Conservation (phyloP, 2,797 vertebrate species). For the Cephalopachus bancanus region DNA sequence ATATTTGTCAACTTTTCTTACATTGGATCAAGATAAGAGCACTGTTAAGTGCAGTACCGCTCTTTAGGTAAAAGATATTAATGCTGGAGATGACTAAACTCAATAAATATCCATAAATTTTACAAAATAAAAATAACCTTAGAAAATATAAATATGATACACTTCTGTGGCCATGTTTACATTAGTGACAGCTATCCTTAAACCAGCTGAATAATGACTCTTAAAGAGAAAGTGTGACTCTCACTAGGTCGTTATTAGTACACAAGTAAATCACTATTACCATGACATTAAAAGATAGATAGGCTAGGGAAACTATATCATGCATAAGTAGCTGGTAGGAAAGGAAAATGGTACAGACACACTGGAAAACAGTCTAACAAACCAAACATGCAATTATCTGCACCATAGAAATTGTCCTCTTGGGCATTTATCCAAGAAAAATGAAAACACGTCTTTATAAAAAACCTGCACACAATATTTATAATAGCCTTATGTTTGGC, state of each 20-base stretch:
- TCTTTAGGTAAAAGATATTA: neutral
- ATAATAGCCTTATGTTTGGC: neutral
- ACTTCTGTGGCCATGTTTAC: neutral
- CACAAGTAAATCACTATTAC: neutral
- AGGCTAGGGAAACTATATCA: neutral
- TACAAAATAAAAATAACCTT: slow-evolving; percentile 7
- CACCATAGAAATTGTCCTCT: neutral
- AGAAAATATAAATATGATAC: slow-evolving; percentile 28
- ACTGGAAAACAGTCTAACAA: neutral
- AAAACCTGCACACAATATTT: neutral
- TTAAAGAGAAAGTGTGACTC: neutral
- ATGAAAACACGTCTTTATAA: neutral
- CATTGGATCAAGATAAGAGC: neutral
- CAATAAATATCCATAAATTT: neutral
- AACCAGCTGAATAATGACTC: neutral
- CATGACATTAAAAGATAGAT: neutral
- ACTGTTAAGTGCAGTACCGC: neutral
- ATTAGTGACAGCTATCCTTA: neutral
- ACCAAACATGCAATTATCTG: neutral
- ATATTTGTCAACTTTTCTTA: neutral
- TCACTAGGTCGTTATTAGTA: neutral
- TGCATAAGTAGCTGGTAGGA: neutral
- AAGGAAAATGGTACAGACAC: neutral
- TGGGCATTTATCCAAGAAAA: slow-evolving; percentile 1
- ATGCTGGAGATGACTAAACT: neutral